Conservation (phyloP, 2,797 vertebrate genomes). For the Sparus aurata region DNA sequence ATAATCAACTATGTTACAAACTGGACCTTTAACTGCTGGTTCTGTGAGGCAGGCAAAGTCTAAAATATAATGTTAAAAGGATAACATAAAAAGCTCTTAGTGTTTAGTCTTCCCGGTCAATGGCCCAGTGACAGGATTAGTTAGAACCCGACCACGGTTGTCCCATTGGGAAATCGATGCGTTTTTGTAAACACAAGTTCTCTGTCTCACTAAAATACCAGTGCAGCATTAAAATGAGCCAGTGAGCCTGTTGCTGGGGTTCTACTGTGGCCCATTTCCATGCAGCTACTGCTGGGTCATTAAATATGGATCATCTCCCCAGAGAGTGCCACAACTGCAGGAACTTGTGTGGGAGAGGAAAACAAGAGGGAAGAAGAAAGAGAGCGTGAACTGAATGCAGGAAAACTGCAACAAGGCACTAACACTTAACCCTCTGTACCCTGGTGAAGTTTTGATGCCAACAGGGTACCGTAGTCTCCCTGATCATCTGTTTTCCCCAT, state of each 20-base stretch:
- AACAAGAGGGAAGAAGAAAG: slow-evolving; percentile 5
- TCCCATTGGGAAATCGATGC: slow-evolving; percentile 11
- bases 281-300: slow-evolving; percentile 67
- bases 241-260: slow-evolving; percentile 40
- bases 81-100: neutral
- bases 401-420: slow-evolving; percentile 39
- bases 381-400: slow-evolving; percentile 6
- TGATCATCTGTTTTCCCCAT: neutral
- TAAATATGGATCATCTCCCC: slow-evolving; percentile 78
- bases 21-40: too few species aligned
- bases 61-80: neutral
- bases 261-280: slow-evolving; percentile 68
- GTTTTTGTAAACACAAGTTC: slow-evolving; percentile 31
- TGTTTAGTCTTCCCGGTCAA: slow-evolving; percentile 14
- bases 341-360: slow-evolving; percentile 37
- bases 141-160: neutral
- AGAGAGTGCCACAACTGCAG: slow-evolving; percentile 52
- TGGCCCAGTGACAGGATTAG: slow-evolving; percentile 6
- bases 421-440: slow-evolving; percentile 39
- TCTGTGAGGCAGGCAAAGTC: neutral
- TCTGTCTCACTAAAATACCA: slow-evolving; percentile 35
- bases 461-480: neutral
- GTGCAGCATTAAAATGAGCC: slow-evolving; percentile 40
- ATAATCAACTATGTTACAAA: too few species aligned
- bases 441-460: slow-evolving; percentile 13